Base-by-base conservation (phyloP, 1,140 invertebrate species). In the Microplitis demolitor region DNA sequence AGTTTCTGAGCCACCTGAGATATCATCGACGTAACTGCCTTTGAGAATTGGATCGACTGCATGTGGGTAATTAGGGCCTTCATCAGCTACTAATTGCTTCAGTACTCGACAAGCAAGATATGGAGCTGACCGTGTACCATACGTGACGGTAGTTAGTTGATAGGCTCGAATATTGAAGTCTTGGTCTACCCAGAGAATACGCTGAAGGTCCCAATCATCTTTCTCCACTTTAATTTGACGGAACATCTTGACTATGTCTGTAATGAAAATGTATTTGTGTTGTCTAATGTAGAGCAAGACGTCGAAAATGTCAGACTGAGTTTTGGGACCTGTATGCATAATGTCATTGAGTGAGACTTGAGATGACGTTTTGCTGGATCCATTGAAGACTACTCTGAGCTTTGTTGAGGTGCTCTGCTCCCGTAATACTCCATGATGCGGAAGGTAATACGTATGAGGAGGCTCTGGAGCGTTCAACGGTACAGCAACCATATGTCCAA, bases 401-500 rank as follows among this genome's bases (percentile, higher is more conserved):
- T 45, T 45, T 5, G 39, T 45, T 9, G 8, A 45, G 8, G 39
- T 45, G 39, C 39, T 45, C 11, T 45, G 39, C 11, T 45, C 39
- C 0, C 39, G 8, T 9, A 6, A 11, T 24, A 74, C 71, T 45
- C 71, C 71, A 31, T 72, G 71, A 34, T 66, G 71, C 0, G 71
- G 71, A 1, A 72, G 64, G 37, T 72, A 72, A 58, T 33, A 24
- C 24, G 24, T 24, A 24, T 24, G 2, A 1, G n/a, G 51, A 9
- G 53, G 5, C 6, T 39, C 35, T 4, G 53, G 31, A n/a, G 24
- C 3, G 11, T 16, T 14, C 4, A 51, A 14, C 3, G n/a, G 14
- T 11, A 72, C 62, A 0, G 11, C 5, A 5, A 11, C 69, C 83
- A 87, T 84, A 74, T 85, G 84, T 35, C 80, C 80, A 4, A 86